Evolutionary conservation across 2,888 invertebrate species (phyloP), one percentile per base, ranked within the genome.

Genomic region (Lissonota sp.): DNA sequence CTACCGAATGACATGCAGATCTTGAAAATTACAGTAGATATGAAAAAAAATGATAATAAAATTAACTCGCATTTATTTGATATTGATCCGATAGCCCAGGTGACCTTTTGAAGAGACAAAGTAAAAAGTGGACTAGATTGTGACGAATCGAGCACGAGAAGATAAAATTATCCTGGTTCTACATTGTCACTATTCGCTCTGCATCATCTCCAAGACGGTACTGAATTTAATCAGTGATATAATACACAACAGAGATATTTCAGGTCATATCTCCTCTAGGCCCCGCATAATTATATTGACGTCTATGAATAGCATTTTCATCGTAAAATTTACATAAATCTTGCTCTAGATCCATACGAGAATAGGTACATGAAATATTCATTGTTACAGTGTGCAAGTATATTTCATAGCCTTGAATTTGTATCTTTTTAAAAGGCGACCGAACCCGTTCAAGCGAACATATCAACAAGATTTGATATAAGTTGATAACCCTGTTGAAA

Each of bases 291-390:
- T 58, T 70, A 69, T 26, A 26, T 67, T 37, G 39, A 58, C 57
- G 12, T 49, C 71, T 60, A 42, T 71, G 55, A 67, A 80, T 75
- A 75, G 80, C 57, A 39, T 44, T 40, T 14, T 62, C 49, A 60
- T 62, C 71, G 55, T 62, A 62, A 67, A 72, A 67, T 76, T 67
- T 63, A 55, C 42, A 62, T 80, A 39, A 6, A 60, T 26, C 26
- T 26, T 26, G 53, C 66, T n/a, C n/a, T 26, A 4, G 14, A 49
- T 16, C 12, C 51, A 66, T 55, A 62, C 72, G 40, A 62, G 51
- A 57, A 76, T 75, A n/a, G n/a, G n/a, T n/a, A 60, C 53, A 80
- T 49, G 16, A 72, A 26, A 71, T 71, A 37, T 58, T 49, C 70
- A 42, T 51, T 71, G 58, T 64, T 71, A 63, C 39, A 46, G 16